Base-by-base conservation (phyloP, 2,113 vertebrate species). In the Myodes glareolus region DNA sequence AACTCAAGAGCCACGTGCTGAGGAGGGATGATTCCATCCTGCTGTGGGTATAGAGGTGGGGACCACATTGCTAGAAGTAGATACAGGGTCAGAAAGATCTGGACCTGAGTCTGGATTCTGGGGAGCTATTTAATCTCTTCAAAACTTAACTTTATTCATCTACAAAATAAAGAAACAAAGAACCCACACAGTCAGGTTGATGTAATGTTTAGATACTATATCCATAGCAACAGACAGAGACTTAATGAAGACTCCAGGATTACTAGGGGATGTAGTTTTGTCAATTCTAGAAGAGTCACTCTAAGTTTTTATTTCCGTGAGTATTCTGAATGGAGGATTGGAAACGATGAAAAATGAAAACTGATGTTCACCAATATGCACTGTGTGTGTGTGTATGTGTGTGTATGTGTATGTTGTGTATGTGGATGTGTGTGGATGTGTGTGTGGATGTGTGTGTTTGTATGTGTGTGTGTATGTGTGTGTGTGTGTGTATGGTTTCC, bases 261-360 rank as follows among this genome's bases (percentile, higher is more conserved):
- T 84, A 61, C 42, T 39, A 61, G 50, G 3, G 12, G 39, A 2
- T 17, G 42, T 63, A 42, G 29, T 33, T 42, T 85, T 65, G 39
- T 70, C 80, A 68, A 88, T 80, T 55, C 47, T 58, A 31, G 27
- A 45, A 73, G 29, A 52, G 3, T 12, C 2, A 95, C 7, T 36
- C 2, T 5, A 85, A 76, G 78, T 78, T 75, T 61, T 84, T 85
- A 70, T n/a, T 78, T 39, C 33, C 12, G 61, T n/a, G 81, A 92
- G 85, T 82, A 47, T 27, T 92, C 27, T 42, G 81, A 93, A 55
- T 73, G 2, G n/a, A 93, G 91, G 90, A 67, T 4, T 77, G 11
- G 10, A 97, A 96, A 72, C 75, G 9, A 58, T 67, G 29, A 93
- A 70, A 96, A 52, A 92, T 63, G 45, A 17, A 68, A 91, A 61